Evolutionary conservation across 2,888 invertebrate species (phyloP), one percentile per base, ranked within the genome.

Genomic region (Thera britannica): DNA sequence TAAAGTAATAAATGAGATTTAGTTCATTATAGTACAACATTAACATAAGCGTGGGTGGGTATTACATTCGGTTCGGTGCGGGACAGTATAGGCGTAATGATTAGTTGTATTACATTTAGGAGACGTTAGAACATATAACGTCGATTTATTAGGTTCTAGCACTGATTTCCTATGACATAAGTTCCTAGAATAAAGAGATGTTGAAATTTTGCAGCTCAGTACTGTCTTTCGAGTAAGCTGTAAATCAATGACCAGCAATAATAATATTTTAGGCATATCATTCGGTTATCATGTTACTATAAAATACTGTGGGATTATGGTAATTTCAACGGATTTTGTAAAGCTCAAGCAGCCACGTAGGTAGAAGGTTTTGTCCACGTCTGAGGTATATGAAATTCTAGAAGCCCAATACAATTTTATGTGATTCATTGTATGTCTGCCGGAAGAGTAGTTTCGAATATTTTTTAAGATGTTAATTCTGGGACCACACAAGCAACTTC

Each of bases 1-100:
- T 75, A 73, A 74, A 74, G 80, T 85, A 84, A 85, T 84, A 85
- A 86, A 87, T 82, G 84, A 85, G 83, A 85, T 85, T 87, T 85
- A 82, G 82, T 85, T 84, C 83, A 84, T 87, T 87, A 82, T 76
- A 75, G 78, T 81, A 73, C 77, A 77, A 75, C 66, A 86, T 88
- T 87, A 84, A 78, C 83, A 83, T 84, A 81, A 48, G 78, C 79
- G 87, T 89, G 85, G 87, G 89, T 86, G 86, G 84, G 78, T 77
- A 77, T 71, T 68, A 75, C 73, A 73, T 78, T 81, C 67, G 71
- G 75, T 78, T 81, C 67, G 71, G 75, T 72, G 75, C 72, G 72
- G 75, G 72, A 70, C 58, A 66, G 71, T 64, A 69, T 56, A 72
- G 68, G 72, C 73, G 72, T 71, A 72, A 78, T 77, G 72, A 77